These are phyloP conservation scores for Morone chrysops DNA, from an alignment of 2,113 vertebrate genomes.

Conservation along the genomic window DNA sequence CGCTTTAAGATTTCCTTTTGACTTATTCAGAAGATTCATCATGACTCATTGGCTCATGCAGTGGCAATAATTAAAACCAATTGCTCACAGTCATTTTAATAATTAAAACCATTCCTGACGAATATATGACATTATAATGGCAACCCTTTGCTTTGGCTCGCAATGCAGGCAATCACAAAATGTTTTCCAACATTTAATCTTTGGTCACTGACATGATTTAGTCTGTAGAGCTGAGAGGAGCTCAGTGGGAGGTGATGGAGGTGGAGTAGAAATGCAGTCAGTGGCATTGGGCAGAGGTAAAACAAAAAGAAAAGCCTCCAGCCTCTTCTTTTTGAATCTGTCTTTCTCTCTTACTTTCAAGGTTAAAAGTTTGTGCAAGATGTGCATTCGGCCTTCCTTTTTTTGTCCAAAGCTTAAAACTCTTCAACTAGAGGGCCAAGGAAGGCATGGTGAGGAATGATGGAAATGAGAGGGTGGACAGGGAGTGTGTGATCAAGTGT, in stretches of 20 bases:
- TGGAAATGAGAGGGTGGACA: background rate
- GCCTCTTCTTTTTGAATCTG: background rate
- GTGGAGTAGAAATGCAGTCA: constrained; percentile 11
- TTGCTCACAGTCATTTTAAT: constrained; percentile 8
- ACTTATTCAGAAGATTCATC: constrained; percentile 6
- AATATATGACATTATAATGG: background rate
- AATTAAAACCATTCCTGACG: background rate
- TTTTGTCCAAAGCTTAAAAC: background rate
- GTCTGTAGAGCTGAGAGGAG: background rate
- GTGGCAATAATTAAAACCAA: constrained; percentile 1
- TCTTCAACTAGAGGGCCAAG: background rate
- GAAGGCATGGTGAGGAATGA: background rate
- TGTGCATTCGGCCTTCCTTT: background rate
- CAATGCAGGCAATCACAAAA: background rate
- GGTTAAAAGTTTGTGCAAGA: background rate
- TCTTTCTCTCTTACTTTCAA: constrained; percentile 1
- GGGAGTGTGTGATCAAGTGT: background rate
- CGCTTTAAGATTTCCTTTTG: background rate
- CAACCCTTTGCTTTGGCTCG: background rate
- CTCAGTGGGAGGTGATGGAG: background rate
- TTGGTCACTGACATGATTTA: background rate
- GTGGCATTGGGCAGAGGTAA: constrained; percentile 8
- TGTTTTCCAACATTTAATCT: constrained; percentile 15
- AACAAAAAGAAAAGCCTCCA: constrained; percentile 14
- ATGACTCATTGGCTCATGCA: constrained; percentile 5